phyloP scores from a whole-genome alignment of 2,888 invertebrate species.

The Pegoplata infirma region DNA sequence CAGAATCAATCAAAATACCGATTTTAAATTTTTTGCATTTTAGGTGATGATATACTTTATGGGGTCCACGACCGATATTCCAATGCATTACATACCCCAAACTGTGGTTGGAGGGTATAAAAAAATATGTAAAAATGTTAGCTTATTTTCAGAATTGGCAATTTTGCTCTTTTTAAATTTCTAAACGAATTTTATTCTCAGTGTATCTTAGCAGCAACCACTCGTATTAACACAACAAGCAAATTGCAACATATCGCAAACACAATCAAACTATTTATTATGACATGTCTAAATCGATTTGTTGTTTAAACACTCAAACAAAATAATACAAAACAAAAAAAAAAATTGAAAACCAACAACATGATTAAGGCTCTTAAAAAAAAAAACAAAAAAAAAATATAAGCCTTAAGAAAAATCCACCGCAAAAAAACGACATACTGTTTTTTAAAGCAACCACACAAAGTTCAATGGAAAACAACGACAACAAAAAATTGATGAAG shows the following conservation, averaged over 20 bases:
- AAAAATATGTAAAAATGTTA: too few species aligned
- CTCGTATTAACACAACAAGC: conserved; percentile 46
- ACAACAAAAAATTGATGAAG: conserved; percentile 37
- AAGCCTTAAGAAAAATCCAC: conserved; percentile 26
- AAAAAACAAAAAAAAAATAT: too few species aligned
- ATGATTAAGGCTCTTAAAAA: conserved; percentile 8
- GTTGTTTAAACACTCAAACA: conserved; percentile 59
- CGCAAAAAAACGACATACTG: conserved; percentile 34
- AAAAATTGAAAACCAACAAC: conserved; percentile 38
- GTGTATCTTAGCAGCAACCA: conserved; percentile 38
- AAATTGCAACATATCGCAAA: conserved; percentile 63
- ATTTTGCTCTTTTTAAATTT: too few species aligned
- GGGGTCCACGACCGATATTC: too few species aligned
- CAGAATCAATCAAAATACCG: too few species aligned
- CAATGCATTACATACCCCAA: too few species aligned
- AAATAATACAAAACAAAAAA: conserved; percentile 26
- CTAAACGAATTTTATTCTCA: conserved; percentile 30
- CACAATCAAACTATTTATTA: conserved; percentile 66
- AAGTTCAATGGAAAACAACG: conserved; percentile 45
- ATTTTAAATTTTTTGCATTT: too few species aligned
- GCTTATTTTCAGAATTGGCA: background rate
- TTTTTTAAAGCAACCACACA: conserved; percentile 15
- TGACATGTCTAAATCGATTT: conserved; percentile 65
- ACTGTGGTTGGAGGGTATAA: too few species aligned
- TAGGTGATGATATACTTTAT: too few species aligned